Conservation (phyloP, 2,113 vertebrate genomes). For the Sinocyclocheilus grahami region DNA sequence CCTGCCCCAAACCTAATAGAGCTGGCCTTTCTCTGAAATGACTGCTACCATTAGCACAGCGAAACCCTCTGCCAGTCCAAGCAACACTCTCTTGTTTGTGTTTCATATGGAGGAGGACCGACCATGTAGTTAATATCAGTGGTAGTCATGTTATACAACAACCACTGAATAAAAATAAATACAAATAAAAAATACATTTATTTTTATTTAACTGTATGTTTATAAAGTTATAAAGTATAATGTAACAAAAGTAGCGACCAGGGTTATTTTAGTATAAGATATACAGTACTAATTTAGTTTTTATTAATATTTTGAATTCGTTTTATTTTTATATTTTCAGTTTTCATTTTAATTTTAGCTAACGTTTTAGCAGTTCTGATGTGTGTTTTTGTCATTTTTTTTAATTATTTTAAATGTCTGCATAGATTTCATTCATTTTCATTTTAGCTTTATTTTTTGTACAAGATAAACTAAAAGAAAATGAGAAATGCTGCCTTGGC, state of each 20-base stretch:
- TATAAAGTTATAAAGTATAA: background rate
- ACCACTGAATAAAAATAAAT: background rate
- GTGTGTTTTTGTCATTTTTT: no score
- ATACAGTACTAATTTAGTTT: no score
- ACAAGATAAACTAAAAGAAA: no score
- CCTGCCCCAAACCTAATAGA: constrained; percentile 31
- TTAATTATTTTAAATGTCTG: no score
- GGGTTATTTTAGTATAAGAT: no score
- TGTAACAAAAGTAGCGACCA: background rate
- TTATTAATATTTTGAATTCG: no score
- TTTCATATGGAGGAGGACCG: background rate
- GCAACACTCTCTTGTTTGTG: background rate
- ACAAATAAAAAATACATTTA: background rate
- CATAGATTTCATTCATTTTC: no score
- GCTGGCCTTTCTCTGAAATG: constrained; percentile 27
- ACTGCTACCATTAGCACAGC: background rate
- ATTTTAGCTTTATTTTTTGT: no score
- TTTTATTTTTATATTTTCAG: no score
- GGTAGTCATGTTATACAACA: background rate
- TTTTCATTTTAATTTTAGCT: no score
- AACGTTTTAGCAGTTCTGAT: no score
- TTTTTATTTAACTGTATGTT: background rate
- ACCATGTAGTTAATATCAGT: background rate
- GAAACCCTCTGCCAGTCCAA: background rate
- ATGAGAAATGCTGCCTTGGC: no score